Evolutionary conservation across 2,797 vertebrate genomes (phyloP).

Genomic region (Zalophus californianus): DNA sequence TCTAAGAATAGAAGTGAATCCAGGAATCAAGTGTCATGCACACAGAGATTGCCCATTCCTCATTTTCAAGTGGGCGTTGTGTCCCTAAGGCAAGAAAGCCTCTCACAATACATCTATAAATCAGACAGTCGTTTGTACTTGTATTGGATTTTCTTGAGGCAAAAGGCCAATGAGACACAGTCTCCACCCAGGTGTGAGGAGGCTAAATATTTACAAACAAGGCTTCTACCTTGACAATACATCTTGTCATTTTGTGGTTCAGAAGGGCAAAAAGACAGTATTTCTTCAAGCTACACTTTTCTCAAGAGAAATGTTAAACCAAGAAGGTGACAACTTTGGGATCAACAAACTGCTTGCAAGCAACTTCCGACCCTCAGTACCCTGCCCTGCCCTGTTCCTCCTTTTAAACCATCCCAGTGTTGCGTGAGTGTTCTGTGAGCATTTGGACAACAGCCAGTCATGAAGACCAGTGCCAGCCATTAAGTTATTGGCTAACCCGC

Average conservation of each 20-base stretch:
- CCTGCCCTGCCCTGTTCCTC: not conserved
- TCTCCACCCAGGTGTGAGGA: constrained; percentile 43
- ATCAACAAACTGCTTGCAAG: not conserved
- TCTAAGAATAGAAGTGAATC: not conserved
- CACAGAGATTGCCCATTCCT: constrained; percentile 55
- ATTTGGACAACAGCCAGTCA: not conserved
- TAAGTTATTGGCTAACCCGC: not conserved
- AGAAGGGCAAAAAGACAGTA: constrained; percentile 61
- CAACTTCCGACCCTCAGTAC: not conserved
- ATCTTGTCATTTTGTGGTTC: constrained; percentile 68
- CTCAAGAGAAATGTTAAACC: constrained; percentile 44
- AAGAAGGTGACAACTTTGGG: constrained; percentile 33
- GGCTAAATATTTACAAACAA: constrained; percentile 27
- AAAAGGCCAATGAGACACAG: constrained; percentile 59
- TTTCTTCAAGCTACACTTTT: constrained; percentile 25
- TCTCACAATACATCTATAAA: constrained; percentile 70
- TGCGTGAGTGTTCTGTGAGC: not conserved
- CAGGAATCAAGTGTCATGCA: not conserved
- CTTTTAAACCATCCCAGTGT: not conserved
- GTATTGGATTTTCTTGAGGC: constrained; percentile 66
- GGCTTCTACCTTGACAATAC: not conserved
- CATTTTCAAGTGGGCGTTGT: constrained; percentile 61
- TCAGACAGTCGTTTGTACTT: constrained; percentile 59
- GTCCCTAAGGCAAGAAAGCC: constrained; percentile 21
- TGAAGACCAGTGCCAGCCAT: not conserved